These are phyloP conservation scores for Crotalus helleri DNA, from an alignment of 2,113 vertebrate genomes.

Conservation along the genomic window DNA sequence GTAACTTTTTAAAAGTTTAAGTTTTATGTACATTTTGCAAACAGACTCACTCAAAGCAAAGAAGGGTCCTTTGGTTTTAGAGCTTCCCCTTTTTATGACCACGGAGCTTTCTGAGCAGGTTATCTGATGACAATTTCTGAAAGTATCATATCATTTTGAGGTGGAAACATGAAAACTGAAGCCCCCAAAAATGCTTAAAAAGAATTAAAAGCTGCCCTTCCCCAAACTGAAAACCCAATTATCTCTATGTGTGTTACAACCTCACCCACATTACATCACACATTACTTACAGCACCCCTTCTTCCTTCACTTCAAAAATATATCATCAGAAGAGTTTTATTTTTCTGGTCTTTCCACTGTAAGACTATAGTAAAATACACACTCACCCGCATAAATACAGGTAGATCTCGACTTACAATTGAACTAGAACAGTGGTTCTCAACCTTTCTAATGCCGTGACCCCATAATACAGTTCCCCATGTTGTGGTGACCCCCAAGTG, in stretches of 20 bases:
- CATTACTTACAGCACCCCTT: neutral
- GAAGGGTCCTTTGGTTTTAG: neutral
- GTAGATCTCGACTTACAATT: neutral
- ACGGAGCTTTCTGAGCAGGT: neutral
- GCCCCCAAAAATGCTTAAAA: neutral
- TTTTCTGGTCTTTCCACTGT: neutral
- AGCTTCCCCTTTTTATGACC: neutral
- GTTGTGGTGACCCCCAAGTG: no score
- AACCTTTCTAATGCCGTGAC: no score
- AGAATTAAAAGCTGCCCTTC: neutral
- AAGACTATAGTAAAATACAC: neutral
- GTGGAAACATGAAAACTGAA: neutral
- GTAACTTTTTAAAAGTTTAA: neutral
- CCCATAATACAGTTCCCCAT: no score
- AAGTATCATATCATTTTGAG: neutral
- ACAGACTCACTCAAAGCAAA: neutral
- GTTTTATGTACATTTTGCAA: neutral
- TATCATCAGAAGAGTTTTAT: neutral
- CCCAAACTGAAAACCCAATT: neutral
- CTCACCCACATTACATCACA: neutral
- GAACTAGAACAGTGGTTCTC: neutral
- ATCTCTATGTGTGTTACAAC: neutral
- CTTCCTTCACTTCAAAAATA: neutral
- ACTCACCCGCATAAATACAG: neutral
- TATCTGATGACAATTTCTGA: neutral